Percentiles rank a stretch among this genome's conserved stretches.
phyloP scores from a whole-genome alignment of 2,113 vertebrate genomes.

The Bostrychus sinensis region DNA sequence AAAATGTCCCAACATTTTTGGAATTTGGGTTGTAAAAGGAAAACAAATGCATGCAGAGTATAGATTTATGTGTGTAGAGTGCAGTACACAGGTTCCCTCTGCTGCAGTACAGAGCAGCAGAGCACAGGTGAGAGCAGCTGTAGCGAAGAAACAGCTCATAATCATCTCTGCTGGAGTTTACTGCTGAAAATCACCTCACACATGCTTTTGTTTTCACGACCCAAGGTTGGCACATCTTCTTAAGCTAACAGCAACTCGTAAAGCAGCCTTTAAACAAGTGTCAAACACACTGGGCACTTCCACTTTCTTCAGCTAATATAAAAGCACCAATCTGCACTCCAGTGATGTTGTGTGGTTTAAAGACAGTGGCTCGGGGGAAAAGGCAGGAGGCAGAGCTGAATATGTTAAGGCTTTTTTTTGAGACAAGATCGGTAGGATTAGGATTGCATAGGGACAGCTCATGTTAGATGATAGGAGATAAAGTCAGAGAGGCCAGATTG shows the following conservation, averaged over 20 bases:
- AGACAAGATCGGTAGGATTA: too few species aligned
- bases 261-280: conserved; percentile 10
- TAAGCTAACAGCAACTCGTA: conserved; percentile 23
- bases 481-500: too few species aligned
- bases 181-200: background rate
- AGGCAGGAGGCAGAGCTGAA: background rate
- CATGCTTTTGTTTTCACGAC: conserved; percentile 10
- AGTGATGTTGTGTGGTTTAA: background rate
- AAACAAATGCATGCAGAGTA: background rate
- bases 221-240: background rate
- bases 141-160: conserved; percentile 3
- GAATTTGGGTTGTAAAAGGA: too few species aligned
- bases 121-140: background rate
- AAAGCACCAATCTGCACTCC: background rate
- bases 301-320: background rate
- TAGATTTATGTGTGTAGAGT: too few species aligned
- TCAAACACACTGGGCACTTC: background rate
- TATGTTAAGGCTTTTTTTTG: too few species aligned
- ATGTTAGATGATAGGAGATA: too few species aligned
- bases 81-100: background rate
- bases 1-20: too few species aligned
- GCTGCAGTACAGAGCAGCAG: background rate
- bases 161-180: conserved; percentile 35
- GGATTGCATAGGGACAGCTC: too few species aligned
- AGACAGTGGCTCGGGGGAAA: background rate